Evolutionary conservation across 2,113 vertebrate genomes (phyloP), one percentile per base, ranked within the genome.

Genomic region (Alexandromys fortis): DNA sequence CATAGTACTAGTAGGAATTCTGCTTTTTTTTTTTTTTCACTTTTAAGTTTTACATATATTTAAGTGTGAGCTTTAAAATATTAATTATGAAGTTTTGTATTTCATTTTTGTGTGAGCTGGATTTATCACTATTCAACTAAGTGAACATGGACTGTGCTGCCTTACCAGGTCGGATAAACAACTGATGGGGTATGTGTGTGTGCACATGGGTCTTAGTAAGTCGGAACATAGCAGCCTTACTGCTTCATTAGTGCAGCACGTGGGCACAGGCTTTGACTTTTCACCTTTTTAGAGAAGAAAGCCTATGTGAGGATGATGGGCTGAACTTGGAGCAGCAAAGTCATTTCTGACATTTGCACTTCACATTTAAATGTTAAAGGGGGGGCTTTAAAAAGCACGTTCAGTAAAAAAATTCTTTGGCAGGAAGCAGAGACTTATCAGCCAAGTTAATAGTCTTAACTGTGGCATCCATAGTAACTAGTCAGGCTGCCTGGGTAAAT

Each of bases 401-500:
- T 95, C n/a, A 49, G 68, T 76, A n/a, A 33, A 42, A 42, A 87
- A 35, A 0, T 61, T 72, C 42, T 81, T 63, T 73, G 85, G 79
- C 93, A 82, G 88, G 77, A 95, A 92, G 73, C 55, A 61, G 92
- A 42, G 45, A 30, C 86, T 81, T 24, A 21, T 4, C 61, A 63
- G 91, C 93, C 94, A 49, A 70, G 92, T 61, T 42, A 55, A 10
- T 47, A n/a, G 55, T 82, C 72, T 77, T 42, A 22, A 30, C 88
- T 30, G 6, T n/a, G 47, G 83, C 86, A 14, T 67, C 92, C 94
- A 78, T 63, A 47, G 95, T 87, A 91, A 95, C 86, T 38, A 11
- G 38, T 61, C 91, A 0, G 10, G 67, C 72, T 1, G 13, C 81
- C 70, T 9, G 0, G 14, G 67, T 78, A 58, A 92, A 86, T 58